Conservation (phyloP, 2,113 vertebrate genomes). For the Raphicerus campestris region DNA sequence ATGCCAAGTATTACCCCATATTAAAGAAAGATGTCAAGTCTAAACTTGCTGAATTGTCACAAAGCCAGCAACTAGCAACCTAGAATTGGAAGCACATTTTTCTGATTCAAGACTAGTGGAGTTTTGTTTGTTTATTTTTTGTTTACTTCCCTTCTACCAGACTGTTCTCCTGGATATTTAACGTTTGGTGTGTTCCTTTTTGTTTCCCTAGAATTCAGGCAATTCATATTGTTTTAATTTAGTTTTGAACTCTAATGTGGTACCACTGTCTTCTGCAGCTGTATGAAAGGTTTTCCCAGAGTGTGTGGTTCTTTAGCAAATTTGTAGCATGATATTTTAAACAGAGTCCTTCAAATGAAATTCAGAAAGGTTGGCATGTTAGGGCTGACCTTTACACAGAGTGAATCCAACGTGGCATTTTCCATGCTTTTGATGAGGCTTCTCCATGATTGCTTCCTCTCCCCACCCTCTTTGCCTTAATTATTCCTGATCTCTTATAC, state of each 20-base stretch:
- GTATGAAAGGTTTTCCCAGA: not conserved
- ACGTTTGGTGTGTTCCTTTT: not conserved
- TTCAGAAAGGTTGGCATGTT: slow-evolving; percentile 71
- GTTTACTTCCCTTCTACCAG: not conserved
- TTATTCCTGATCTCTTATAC: slow-evolving; percentile 51
- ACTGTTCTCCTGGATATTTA: not conserved
- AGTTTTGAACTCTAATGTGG: not conserved
- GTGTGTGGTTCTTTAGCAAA: slow-evolving; percentile 41
- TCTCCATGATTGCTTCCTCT: slow-evolving; percentile 45
- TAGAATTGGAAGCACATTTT: not conserved
- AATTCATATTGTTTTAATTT: slow-evolving; percentile 1
- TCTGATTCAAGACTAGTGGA: not conserved
- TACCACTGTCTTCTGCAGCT: not conserved
- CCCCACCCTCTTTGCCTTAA: slow-evolving; percentile 41
- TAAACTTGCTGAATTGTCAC: not conserved
- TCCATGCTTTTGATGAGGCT: slow-evolving; percentile 44
- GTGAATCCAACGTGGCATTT: slow-evolving; percentile 71
- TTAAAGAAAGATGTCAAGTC: not conserved
- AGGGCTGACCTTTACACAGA: slow-evolving; percentile 72
- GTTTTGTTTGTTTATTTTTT: not conserved
- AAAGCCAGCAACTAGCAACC: not conserved
- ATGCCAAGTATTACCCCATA: not conserved
- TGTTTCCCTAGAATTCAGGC: not conserved
- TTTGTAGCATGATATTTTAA: slow-evolving; percentile 71
- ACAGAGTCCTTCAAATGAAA: slow-evolving; percentile 61